Base-by-base conservation (phyloP, 2,797 vertebrate genomes). In the Phrynocephalus guinanensis region DNA sequence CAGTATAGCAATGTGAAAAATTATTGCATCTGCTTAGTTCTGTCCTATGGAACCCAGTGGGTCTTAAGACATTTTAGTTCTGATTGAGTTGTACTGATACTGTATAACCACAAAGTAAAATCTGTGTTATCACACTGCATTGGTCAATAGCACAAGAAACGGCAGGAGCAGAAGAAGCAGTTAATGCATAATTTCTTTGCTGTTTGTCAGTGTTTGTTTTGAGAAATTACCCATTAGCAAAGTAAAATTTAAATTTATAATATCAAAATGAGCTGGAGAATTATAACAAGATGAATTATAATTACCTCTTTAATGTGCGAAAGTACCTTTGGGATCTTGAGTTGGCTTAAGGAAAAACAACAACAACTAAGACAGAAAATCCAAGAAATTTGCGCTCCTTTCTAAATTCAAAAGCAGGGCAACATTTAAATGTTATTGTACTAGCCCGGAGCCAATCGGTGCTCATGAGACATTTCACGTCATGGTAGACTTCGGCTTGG, bases 341-440 rank as follows among this genome's bases (percentile, higher is more conserved):
- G 63, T 87, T 82, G 91, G 82, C 80, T 91, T 91, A 87, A 82
- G 50, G 89, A 82, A 75, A 88, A 70, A 87, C 33, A 91, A 33
- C 2, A 2, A 79, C 20, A 77, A 66, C 48, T 67, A 92, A 90
- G 79, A n/a, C 70, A 86, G 91, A 87, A 95, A 86, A 92, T 80
- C 77, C 89, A 92, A 93, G 88, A 76, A 90, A 90, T 82, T 86
- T 88, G 90, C 86, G 94, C 82, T 89, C 90, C 83, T 84, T 87
- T 91, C 87, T 92, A 92, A 89, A 91, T 22, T 75, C 81, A 86
- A 83, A 82, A 86, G 77, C 86, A 92, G 90, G 88, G 90, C 91
- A 88, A 91, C 91, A 91, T 95, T 93, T 95, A 95, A 95, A 86
- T 90, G 91, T 87, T 91, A 85, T 84, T 89, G 86, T 79, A 91